phyloP scores from a whole-genome alignment of 2,797 vertebrate genomes.

The Galaxias olidus region DNA sequence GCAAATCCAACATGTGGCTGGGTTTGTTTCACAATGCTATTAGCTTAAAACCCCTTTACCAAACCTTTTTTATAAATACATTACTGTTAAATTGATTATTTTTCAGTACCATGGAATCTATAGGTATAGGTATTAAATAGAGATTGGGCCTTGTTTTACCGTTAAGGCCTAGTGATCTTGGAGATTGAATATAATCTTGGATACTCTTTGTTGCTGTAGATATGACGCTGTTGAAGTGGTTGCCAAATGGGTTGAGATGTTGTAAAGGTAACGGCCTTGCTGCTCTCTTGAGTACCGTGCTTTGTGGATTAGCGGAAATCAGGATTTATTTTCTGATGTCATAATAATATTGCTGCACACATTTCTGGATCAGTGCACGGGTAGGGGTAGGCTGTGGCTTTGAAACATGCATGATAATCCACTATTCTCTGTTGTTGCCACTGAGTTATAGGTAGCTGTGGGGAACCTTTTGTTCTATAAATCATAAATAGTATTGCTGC shows the following conservation, averaged over 20 bases:
- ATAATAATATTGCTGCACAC: constrained; percentile 57
- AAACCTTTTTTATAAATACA: too few species aligned
- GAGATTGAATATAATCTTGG: too few species aligned
- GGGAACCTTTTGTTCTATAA: constrained; percentile 31
- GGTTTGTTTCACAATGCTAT: constrained; percentile 9
- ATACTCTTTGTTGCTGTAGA: not conserved
- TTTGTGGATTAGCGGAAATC: constrained; percentile 66
- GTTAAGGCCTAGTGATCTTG: too few species aligned
- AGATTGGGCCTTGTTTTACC: too few species aligned
- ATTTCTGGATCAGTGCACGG: constrained; percentile 50
- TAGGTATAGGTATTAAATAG: too few species aligned
- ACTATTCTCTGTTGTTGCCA: constrained; percentile 58
- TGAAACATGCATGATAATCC: constrained; percentile 49
- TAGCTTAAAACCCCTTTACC: not conserved
- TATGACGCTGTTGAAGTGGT: constrained; percentile 9
- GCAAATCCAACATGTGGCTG: constrained; percentile 32
- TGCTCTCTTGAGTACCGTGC: constrained; percentile 52
- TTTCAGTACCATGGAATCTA: too few species aligned
- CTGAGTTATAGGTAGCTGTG: constrained; percentile 40
- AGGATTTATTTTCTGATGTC: constrained; percentile 66
- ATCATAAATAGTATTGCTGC: constrained; percentile 29
- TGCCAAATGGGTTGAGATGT: constrained; percentile 31
- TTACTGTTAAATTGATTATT: too few species aligned
- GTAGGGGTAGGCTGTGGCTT: constrained; percentile 39
- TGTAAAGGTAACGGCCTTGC: constrained; percentile 53